These are phyloP conservation scores for Stichopus horrens DNA, from an alignment of 53 echinoderm and acorn worm genomes.

Conservation along the genomic window DNA sequence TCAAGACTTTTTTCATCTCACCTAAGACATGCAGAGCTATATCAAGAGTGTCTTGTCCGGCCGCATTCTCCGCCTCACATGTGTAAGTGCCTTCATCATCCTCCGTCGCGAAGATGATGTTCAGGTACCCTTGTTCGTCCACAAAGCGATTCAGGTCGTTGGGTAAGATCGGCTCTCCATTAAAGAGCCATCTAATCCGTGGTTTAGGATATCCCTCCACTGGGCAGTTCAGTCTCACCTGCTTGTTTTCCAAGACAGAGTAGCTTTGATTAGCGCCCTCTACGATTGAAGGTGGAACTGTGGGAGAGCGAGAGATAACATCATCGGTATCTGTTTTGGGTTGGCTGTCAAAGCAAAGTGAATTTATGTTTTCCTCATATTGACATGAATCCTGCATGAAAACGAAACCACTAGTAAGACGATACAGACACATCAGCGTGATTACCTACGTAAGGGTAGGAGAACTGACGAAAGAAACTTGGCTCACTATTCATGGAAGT, in stretches of 20 bases:
- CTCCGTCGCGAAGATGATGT: slow-evolving; percentile 62
- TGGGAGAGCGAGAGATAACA: not conserved
- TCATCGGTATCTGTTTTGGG: not conserved
- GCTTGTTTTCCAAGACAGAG: slow-evolving; percentile 56
- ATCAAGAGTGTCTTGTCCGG: slow-evolving; percentile 63
- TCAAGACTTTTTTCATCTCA: slow-evolving; percentile 42
- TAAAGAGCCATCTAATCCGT: slow-evolving; percentile 71
- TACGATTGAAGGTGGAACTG: slow-evolving; percentile 66
- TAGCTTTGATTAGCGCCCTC: slow-evolving; percentile 50
- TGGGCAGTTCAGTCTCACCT: slow-evolving; percentile 70
- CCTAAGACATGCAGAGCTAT: slow-evolving; percentile 73
- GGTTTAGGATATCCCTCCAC: slow-evolving; percentile 72
- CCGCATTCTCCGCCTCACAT: slow-evolving; percentile 68
- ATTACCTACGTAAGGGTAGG: too few relatives aligned
- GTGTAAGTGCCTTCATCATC: slow-evolving; percentile 76
- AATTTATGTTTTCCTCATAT: not conserved
- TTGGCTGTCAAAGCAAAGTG: not conserved
- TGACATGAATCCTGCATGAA: not conserved
- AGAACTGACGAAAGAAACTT: too few relatives aligned
- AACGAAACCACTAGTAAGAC: too few relatives aligned
- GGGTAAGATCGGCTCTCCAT: slow-evolving; percentile 62
- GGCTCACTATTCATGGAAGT: too few relatives aligned
- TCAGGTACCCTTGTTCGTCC: slow-evolving; percentile 64
- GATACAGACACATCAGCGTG: too few relatives aligned
- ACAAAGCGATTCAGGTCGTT: slow-evolving; percentile 65